Evolutionary conservation across 2,113 vertebrate species (phyloP), one percentile per base, ranked within the genome.

Genomic region (Pogonocichla stellata): DNA sequence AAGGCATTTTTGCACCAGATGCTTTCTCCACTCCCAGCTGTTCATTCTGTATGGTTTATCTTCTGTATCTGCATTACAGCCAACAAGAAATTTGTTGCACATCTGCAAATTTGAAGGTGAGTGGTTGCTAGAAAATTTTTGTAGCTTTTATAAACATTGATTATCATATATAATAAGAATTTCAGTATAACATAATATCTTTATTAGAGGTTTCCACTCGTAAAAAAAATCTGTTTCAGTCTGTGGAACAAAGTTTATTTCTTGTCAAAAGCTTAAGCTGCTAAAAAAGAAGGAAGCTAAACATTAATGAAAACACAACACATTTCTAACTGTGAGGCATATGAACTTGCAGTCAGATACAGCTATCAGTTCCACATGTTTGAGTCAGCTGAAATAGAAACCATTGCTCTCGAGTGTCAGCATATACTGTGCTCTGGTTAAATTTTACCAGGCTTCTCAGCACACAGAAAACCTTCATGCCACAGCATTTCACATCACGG

Each of bases 171-270:
- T 36, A 42, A 45, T 47, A 75, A 10, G 8, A 72, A n/a, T 71
- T 74, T 74, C 72, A 77, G 42, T 70, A 33, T 24, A 61, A 51
- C 9, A 11, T 31, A 31, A 85, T 29, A 61, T 26, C 61, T 38
- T 90, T 71, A 38, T 20, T 75, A 69, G 58, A 82, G 26, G 42
- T 45, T 86, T 67, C 26, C 53, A 34, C n/a, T 77, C 22, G 14
- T 54, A 8, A 75, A 67, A 90, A 90, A 90, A 54, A 53, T 34
- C 20, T 28, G 31, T 58, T 74, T 69, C 74, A 80, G 40, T 78
- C 56, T 50, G 8, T 90, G 43, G 43, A 94, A 93, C 40, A 86
- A 80, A 77, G 86, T 91, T 93, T 93, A 88, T 89, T 90, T 92
- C 40, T 74, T 34, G 16, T 75, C 64, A 90, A 72, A 92, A 95